A percentile compares a stretch with the other conserved stretches of the same genome.
These are phyloP conservation scores for Elysia crispata DNA, from an alignment of 2,888 invertebrate species.

Conservation along the genomic window DNA sequence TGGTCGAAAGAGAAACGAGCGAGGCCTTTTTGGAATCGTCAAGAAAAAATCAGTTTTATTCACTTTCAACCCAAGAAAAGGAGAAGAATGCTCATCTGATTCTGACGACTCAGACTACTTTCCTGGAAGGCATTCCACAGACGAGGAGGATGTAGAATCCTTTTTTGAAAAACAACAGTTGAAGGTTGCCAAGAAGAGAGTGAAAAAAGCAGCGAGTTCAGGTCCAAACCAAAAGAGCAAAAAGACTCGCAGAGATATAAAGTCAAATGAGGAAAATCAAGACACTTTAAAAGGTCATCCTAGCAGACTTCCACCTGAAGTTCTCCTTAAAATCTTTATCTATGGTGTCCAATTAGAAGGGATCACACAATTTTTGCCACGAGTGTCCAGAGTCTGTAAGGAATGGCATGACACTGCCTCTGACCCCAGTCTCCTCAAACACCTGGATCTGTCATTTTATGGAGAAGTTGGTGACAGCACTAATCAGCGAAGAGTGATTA, in stretches of 20 bases:
- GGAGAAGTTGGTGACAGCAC: no score
- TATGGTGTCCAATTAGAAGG: slow-evolving; percentile 12
- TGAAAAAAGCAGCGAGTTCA: no score
- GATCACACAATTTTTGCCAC: slow-evolving; percentile 15
- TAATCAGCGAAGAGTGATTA: neutral
- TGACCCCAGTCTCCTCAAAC: slow-evolving; percentile 11
- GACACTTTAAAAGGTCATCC: neutral
- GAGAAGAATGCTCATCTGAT: slow-evolving; percentile 32
- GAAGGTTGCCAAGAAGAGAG: neutral
- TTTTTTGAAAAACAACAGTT: neutral
- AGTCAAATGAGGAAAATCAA: no score
- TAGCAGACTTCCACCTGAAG: slow-evolving; percentile 18
- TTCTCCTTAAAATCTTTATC: slow-evolving; percentile 20
- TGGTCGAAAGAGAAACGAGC: no score
- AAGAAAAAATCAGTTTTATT: slow-evolving; percentile 35
- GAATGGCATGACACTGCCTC: slow-evolving; percentile 21
- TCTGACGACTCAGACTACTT: slow-evolving; percentile 37
- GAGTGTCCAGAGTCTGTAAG: slow-evolving; percentile 30
- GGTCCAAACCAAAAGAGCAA: no score
- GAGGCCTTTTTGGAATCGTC: neutral
- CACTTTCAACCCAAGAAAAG: slow-evolving; percentile 26
- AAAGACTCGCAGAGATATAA: no score
- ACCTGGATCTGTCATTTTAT: neutral
- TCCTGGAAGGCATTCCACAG: slow-evolving; percentile 34
- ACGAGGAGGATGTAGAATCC: neutral